phyloP scores from a whole-genome alignment of 2,797 vertebrate genomes.

The Melanogrammus aeglefinus region DNA sequence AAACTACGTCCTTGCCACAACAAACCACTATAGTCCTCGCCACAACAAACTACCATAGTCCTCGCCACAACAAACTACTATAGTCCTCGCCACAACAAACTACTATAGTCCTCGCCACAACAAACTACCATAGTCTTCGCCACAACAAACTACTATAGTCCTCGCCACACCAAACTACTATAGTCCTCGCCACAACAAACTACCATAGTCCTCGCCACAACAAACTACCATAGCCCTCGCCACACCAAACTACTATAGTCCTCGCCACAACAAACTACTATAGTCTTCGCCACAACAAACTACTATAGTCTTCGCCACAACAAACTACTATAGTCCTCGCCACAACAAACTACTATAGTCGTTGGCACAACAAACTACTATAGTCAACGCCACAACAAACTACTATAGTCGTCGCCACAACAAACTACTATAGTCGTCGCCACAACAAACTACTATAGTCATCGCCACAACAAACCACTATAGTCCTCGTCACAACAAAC shows the following conservation, averaged over 20 bases:
- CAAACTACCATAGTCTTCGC: background rate
- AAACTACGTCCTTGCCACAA: background rate
- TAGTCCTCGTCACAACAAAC: background rate
- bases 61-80: background rate
- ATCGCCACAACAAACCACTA: background rate
- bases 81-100: background rate
- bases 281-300: background rate
- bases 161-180: background rate
- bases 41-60: background rate
- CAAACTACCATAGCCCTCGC: background rate
- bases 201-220: background rate
- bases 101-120: background rate
- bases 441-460: background rate
- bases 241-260: background rate
- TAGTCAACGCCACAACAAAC: background rate
- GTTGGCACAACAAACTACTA: background rate
- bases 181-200: background rate
- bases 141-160: background rate
- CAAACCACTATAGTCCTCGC: background rate
- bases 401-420: background rate
- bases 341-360: background rate
- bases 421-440: background rate
- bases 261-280: background rate
- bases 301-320: background rate
- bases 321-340: background rate